Base-by-base conservation (phyloP, 2,113 vertebrate species). In the Oncorhynchus mykiss region DNA sequence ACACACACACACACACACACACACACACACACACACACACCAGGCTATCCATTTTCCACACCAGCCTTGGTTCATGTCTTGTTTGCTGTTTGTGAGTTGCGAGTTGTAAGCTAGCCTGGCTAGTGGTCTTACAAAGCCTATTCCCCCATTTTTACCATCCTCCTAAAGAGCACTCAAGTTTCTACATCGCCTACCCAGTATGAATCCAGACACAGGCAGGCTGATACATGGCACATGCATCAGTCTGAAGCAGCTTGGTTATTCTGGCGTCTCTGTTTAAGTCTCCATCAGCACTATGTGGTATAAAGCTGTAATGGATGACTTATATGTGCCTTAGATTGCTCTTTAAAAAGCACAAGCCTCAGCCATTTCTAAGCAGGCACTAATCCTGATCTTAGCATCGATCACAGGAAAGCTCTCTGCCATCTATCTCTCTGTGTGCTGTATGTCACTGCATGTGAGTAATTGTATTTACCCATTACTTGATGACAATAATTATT, bases 391-490 rank as follows among this genome's bases (percentile, higher is more conserved):
- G 59, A 67, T 67, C 12, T 67, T 22, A 29, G 24, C 65, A 67
- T 67, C 22, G 65, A 29, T 67, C 65, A 16, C 24, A 27, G 25
- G 25, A 31, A 14, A 27, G 65, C 65, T 67, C 9, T 67, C 65
- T 14, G 24, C 12, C 25, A 27, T 67, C 9, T 67, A 27, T 29
- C 25, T 66, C n/a, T 49, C 3, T 71, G 45, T 71, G 39, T 71
- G 69, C 51, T 71, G 69, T 71, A 45, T 51, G 69, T 71, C 25
- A 22, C 65, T 25, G 25, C 65, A 8, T 62, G 65, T 29, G 65
- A 67, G 65, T 29, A 29, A 67, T 67, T 22, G 65, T 67, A 29
- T 67, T 64, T 67, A 67, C 65, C 65, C 65, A 67, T 67, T 67
- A 67, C 65, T 67, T 67, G 65, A 67, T 67, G 65, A 67, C 65